A percentile compares a stretch with the other conserved stretches of the same genome.
These are phyloP conservation scores for Rhagium mordax DNA, from an alignment of 2,888 invertebrate species.

Conservation along the genomic window DNA sequence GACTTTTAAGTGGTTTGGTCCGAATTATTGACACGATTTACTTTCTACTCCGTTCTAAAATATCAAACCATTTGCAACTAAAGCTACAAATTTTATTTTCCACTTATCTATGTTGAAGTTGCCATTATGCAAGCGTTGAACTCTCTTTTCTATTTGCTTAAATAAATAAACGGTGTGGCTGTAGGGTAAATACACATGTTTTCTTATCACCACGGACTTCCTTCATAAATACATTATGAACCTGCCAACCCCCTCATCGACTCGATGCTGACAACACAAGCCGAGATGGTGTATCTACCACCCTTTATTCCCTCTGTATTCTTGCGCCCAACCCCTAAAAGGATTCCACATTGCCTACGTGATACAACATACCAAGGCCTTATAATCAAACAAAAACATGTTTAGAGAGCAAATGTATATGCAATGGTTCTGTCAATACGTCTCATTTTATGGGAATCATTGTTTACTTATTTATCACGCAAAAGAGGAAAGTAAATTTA, in stretches of 20 bases:
- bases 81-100: not conserved
- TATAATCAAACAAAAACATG: conserved; percentile 34
- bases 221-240: conserved; percentile 54
- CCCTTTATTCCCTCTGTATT: not conserved
- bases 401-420: conserved; percentile 26
- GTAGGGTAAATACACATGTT: conserved; percentile 47
- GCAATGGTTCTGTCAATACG: conserved; percentile 26
- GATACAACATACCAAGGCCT: conserved; percentile 17
- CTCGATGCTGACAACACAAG: conserved; percentile 18
- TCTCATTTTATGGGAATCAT: not conserved
- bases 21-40: not conserved
- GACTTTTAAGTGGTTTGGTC: conserved; percentile 1
- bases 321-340: not conserved
- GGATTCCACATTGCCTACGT: conserved; percentile 16
- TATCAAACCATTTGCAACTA: not conserved
- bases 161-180: conserved; percentile 45
- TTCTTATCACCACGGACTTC: conserved; percentile 49
- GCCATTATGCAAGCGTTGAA: conserved; percentile 28
- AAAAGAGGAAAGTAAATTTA: not conserved
- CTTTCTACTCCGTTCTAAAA: not conserved
- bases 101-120: conserved; percentile 1
- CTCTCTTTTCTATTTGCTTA: conserved; percentile 21
- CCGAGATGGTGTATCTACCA: conserved; percentile 16
- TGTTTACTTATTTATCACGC: conserved; percentile 17
- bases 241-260: conserved; percentile 35